Percentiles rank a stretch among this genome's conserved stretches.
Conservation (phyloP, 2,113 vertebrate genomes). For the Eubucco bourcierii region DNA sequence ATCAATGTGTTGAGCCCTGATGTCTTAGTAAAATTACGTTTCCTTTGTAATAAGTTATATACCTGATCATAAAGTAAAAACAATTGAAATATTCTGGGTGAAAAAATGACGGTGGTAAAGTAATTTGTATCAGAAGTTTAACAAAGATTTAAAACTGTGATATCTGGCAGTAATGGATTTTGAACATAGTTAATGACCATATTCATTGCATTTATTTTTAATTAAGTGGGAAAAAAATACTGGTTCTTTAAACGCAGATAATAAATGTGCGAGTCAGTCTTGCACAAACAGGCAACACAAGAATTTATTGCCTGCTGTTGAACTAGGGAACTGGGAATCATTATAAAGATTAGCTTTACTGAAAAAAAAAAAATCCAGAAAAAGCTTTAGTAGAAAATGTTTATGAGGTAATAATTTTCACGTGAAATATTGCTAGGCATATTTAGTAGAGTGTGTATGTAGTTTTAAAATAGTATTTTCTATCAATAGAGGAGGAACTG, state of each 20-base stretch:
- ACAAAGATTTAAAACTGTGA: constrained; percentile 32
- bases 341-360: constrained; percentile 57
- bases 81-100: not conserved
- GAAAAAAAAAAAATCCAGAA: not conserved
- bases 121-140: constrained; percentile 36
- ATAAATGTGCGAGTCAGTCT: constrained; percentile 54
- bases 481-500: not conserved
- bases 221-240: constrained; percentile 43
- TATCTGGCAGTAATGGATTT: constrained; percentile 22
- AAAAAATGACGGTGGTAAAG: not conserved
- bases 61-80: not conserved
- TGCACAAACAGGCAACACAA: constrained; percentile 58
- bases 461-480: constrained; percentile 4
- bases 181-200: constrained; percentile 37
- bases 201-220: constrained; percentile 47
- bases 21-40: not conserved
- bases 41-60: not conserved
- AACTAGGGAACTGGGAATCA: constrained; percentile 58
- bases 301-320: constrained; percentile 65
- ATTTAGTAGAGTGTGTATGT: not conserved
- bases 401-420: constrained; percentile 44
- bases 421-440: constrained; percentile 8
- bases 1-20: not conserved
- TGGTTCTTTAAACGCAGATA: constrained; percentile 45
- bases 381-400: constrained; percentile 47